These are phyloP conservation scores for Diorhabda sublineata DNA, from an alignment of 1,140 invertebrate genomes.

Conservation along the genomic window DNA sequence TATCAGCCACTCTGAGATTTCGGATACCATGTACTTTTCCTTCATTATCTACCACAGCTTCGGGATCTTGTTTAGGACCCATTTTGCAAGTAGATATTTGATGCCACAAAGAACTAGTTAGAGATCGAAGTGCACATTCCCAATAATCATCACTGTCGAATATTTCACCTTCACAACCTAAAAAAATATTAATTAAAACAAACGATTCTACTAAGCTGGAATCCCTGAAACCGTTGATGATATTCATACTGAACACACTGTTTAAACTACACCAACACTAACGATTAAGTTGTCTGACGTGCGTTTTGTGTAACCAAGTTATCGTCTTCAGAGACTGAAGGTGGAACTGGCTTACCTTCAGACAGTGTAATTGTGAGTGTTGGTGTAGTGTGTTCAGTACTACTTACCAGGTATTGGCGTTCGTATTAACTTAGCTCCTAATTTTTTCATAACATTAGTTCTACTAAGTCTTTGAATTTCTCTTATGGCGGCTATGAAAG, in stretches of 20 bases:
- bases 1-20: slow-evolving; percentile 68
- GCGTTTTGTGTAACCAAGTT: too few relatives aligned
- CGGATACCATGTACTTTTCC: slow-evolving; percentile 51
- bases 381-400: too few relatives aligned
- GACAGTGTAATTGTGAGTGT: too few relatives aligned
- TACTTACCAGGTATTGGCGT: slow-evolving; percentile 45
- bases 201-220: too few relatives aligned
- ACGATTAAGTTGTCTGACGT: too few relatives aligned
- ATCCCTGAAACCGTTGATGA: too few relatives aligned
- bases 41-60: slow-evolving; percentile 57
- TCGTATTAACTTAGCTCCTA: slow-evolving; percentile 45
- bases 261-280: too few relatives aligned
- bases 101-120: slow-evolving; percentile 54
- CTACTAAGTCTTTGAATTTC: slow-evolving; percentile 39
- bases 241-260: too few relatives aligned
- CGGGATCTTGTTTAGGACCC: slow-evolving; percentile 52
- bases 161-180: slow-evolving; percentile 7
- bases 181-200: neutral
- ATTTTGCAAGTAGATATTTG: slow-evolving; percentile 59
- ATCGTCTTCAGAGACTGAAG: too few relatives aligned
- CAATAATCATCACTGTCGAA: slow-evolving; percentile 65
- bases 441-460: slow-evolving; percentile 45
- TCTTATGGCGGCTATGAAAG: slow-evolving; percentile 46
- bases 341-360: too few relatives aligned
- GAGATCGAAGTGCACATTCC: slow-evolving; percentile 58